Base-by-base conservation (phyloP, 2,113 vertebrate species). In the Leucopternis melanops region DNA sequence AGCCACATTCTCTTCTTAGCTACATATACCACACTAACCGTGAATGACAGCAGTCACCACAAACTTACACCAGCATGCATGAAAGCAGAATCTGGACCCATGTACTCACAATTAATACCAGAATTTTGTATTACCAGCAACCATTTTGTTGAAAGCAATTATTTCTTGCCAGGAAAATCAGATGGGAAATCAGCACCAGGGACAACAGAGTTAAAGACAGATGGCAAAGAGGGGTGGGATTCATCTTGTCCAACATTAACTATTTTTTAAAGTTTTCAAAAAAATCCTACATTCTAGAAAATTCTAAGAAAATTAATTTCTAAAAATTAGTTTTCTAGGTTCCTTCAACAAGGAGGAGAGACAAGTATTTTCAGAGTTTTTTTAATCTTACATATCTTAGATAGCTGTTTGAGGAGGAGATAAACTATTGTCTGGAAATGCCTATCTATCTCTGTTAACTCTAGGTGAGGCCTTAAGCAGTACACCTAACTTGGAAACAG, bases 151-250 rank as follows among this genome's bases (percentile, higher is more conserved):
- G 67, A 92, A 93, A 93, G 93, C 72, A 92, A 73, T 81, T 88
- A 83, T 67, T 93, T 84, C 89, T 91, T 97, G 94, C 95, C 95
- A 97, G 90, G 67, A 83, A 88, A 93, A 82, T 95, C 95, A 94
- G 94, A 93, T 96, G 96, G 95, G 63, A 88, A 96, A 93, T 88
- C 81, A 90, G 80, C 88, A 94, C 82, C 83, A 95, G 88, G 91
- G 92, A 96, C 80, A 96, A 97, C 88, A 88, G 92, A 94, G 92
- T 96, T 96, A 93, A 94, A 93, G 92, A 92, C 94, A 94, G 91
- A 96, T 94, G 95, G 95, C 82, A 96, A 83, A 96, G 86, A 97
- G 83, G 77, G 96, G 89, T 95, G 77, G 82, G 89, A 86, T 89
- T 94, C 61, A 92, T 87, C 86, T 92, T 92, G 89, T 87, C 81